Evolutionary conservation across 2,888 invertebrate genomes (phyloP).

Genomic region (Coelopa pilipes): DNA sequence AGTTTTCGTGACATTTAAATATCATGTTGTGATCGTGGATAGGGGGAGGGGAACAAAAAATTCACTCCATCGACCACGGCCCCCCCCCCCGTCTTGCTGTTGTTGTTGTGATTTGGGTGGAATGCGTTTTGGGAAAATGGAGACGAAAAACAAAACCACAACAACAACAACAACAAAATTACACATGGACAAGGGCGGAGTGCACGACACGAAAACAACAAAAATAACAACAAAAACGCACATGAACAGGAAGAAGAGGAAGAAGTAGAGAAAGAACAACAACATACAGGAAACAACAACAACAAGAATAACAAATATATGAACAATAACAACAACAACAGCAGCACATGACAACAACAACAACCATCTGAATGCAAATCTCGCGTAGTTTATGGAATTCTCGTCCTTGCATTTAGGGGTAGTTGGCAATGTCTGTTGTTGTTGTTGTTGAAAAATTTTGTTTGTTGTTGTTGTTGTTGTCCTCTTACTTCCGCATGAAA

Average conservation of each 20-base stretch:
- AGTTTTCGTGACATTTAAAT: too few species aligned
- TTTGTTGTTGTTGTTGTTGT: background rate
- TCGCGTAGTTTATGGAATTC: slow-evolving; percentile 27
- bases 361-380: background rate
- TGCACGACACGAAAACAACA: background rate
- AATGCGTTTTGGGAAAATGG: too few species aligned
- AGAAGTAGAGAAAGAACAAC: too few species aligned
- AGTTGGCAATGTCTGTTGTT: slow-evolving; percentile 8
- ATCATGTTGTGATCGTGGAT: too few species aligned
- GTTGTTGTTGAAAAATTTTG: background rate
- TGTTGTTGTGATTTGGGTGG: too few species aligned
- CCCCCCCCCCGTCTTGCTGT: too few species aligned
- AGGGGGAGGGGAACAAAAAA: too few species aligned
- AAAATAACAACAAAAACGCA: background rate
- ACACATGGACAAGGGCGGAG: background rate
- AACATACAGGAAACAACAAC: background rate
- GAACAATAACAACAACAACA: background rate
- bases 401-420: slow-evolving; percentile 10
- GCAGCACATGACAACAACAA: background rate
- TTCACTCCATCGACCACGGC: too few species aligned
- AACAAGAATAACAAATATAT: background rate
- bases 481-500: slow-evolving; percentile 4
- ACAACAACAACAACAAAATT: background rate
- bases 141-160: too few species aligned
- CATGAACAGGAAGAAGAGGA: too few species aligned